Evolutionary conservation across 2,797 vertebrate genomes (phyloP), one percentile per base, ranked within the genome.

Genomic region (Gambusia yucatana): DNA sequence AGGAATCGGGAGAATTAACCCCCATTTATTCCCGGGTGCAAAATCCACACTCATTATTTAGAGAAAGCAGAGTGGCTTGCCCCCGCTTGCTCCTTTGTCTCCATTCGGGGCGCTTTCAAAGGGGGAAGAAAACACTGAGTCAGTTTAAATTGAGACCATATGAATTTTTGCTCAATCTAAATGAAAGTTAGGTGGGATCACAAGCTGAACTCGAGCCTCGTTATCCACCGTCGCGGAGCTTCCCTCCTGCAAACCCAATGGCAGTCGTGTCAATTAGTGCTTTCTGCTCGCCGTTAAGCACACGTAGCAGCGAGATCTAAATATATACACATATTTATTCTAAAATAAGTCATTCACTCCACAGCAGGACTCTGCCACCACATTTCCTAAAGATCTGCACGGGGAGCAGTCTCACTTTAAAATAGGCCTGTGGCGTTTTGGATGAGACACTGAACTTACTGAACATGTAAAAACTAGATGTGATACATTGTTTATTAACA

Each of bases 71-170:
- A 88, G 4, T 10, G 75, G 61, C 80, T 80, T 73, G 17, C 77
- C 70, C 84, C 83, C 8, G 80, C 71, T 48, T 73, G 67, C 83
- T 81, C 20, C 77, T 89, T 90, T 90, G 86, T 91, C 87, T 93
- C 92, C 91, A 93, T 80, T 83, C 6, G 0, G 84, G 81, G 80
- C 77, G 70, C 77, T 86, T 76, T 75, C 75, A 30, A 13, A 59
- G 47, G 63, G 81, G 83, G 65, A 70, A 72, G 78, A 82, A 88
- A 93, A 81, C 73, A 87, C 65, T 70, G 73, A 77, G 81, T 85
- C 74, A 30, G 69, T 79, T 80, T 47, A 83, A 93, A 95, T 86
- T 82, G 86, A 92, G 92, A 91, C 89, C 93, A 94, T 86, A 93
- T 92, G 90, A 82, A 82, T 87, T 88, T 41, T 78, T 52, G 59